phyloP scores from a whole-genome alignment of 2,797 vertebrate species.

The Thamnophis elegans region DNA sequence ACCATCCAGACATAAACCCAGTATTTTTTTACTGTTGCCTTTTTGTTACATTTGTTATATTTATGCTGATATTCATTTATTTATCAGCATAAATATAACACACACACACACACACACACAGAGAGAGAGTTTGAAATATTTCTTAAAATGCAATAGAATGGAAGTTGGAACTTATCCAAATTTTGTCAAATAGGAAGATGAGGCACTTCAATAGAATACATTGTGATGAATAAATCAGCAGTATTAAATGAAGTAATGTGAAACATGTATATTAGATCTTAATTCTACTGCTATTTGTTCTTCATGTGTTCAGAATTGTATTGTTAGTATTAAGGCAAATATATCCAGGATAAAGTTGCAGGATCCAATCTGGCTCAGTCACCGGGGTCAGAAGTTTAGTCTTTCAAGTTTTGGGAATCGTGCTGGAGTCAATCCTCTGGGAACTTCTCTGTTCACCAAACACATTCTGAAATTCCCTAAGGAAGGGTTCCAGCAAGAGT shows the following conservation, averaged over 20 bases:
- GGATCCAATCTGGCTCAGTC: background rate
- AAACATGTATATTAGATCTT: background rate
- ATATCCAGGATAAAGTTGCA: no score
- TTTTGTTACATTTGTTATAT: no score
- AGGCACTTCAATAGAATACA: background rate
- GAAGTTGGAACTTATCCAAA: background rate
- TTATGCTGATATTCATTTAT: no score
- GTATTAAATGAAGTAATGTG: background rate
- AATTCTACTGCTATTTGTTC: background rate
- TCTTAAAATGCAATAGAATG: background rate
- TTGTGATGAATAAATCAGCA: background rate
- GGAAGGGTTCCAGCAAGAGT: no score
- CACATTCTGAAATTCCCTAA: no score
- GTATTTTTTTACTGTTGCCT: no score
- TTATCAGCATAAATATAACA: no score
- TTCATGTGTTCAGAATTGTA: background rate
- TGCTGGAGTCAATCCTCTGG: background rate
- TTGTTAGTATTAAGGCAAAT: background rate
- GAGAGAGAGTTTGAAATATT: no score
- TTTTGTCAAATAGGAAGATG: background rate
- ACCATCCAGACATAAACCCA: no score
- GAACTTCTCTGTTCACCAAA: background rate
- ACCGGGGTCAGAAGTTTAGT: background rate
- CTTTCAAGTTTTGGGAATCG: background rate
- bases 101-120: no score